Evolutionary conservation across 1,140 invertebrate species (phyloP), one percentile per base, ranked within the genome.

Genomic region (Rhagoletis zephyria): DNA sequence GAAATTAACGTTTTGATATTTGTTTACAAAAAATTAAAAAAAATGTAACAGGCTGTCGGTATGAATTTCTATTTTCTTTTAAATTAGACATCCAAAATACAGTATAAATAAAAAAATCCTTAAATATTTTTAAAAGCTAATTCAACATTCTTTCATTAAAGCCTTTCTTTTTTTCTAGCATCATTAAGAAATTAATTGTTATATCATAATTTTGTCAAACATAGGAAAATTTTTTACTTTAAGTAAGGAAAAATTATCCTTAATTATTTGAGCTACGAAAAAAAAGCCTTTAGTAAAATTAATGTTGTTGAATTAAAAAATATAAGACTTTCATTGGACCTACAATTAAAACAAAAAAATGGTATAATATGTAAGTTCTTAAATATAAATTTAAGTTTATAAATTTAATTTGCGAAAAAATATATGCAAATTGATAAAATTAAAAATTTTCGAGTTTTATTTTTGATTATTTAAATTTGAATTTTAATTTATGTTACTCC

Each of bases 351-450:
- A 16, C 16, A n/a, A 64, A 5, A 64, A 81, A 56, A 16, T n/a
- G 7, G 30, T 19, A 45, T 2, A 56, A 9, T 59, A 81, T 14
- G n/a, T 56, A 9, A 81, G 48, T 56, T 81, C 56, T 81, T 56
- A 19, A 30, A 4, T 42, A 30, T 30, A 30, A 63, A 19, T 81
- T 81, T 81, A 81, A 56, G 74, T 81, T 56, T 30, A 19, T 81
- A 81, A 56, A 9, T 81, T 56, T 81, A 81, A 81, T 56, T 81
- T 81, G 45, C 45, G n/a, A 30, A 81, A 81, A 81, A 19, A 81
- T 45, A 81, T 10, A 48, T 16, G 19, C 6, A 56, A 19, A n/a
- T 16, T 56, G n/a, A 56, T n/a, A 56, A n/a, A 81, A 81, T 48
- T 4, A 51, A 81, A 7, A 51, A 5, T 51, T 81, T 51, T 81